Evolutionary conservation across 2,888 invertebrate species (phyloP), one percentile per base, ranked within the genome.

Genomic region (Ariolimax columbianus): DNA sequence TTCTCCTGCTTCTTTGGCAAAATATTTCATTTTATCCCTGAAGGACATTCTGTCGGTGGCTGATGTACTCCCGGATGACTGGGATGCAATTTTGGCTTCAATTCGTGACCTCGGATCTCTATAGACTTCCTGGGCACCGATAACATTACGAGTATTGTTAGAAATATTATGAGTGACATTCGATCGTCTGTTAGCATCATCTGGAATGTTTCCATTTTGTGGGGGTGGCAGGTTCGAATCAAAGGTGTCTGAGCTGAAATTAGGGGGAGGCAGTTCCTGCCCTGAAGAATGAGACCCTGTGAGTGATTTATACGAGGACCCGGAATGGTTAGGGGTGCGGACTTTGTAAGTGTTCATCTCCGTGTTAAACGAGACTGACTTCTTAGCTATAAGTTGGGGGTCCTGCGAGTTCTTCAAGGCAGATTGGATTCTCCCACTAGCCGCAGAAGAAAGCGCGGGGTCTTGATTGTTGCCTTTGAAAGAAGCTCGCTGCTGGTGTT

Each of bases 21-120:
- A 99, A 97, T 99, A 98, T 95, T 98, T 98, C 98, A 99, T 99
- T 95, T 99, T 99, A 94, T 99, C 99, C 94, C 98, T 97, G 95
- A 99, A 99, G 85, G 97, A 97, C 87, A 99, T 95, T 92, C 98
- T 97, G 94, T 99, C 98, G 2, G 88, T 86, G 40, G 88, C 89
- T 7, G 72, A 40, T 40, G 38, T 26, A 30, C 70, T 51, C 33
- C 68, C 59, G 23, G 84, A 84, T 47, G 79, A 83, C 40, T 89
- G 89, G 68, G 89, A 89, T 38, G 91, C 90, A 86, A 91, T 91
- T 87, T 97, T 97, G 2, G 97, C 97, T 89, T 98, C 95, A 30
- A 98, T 96, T 86, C 97, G 96, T 91, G 96, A 95, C 89, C 98
- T 96, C 19, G 98, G 99, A 95, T 99, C 99, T 91, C 98, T 96